Evolutionary conservation across 2,113 vertebrate species (phyloP).

Genomic region (Scophthalmus maximus): DNA sequence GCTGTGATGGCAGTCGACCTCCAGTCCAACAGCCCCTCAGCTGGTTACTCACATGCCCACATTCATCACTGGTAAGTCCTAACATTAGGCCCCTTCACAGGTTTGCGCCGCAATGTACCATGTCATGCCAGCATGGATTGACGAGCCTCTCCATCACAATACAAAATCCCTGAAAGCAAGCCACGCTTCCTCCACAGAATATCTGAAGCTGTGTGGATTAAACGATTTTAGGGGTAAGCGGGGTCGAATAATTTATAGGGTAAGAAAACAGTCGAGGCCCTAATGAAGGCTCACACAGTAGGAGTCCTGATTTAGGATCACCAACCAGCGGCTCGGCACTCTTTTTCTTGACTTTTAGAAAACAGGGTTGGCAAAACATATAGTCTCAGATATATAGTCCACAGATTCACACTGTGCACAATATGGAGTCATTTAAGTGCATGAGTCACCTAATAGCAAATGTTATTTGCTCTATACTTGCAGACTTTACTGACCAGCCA

Average conservation of each 20-base stretch:
- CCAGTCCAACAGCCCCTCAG: conserved; percentile 34
- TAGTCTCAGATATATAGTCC: conserved; percentile 19
- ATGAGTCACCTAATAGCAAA: conserved; percentile 4
- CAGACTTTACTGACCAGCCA: conserved; percentile 12
- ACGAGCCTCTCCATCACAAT: conserved; percentile 53
- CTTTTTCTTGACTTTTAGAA: conserved; percentile 23
- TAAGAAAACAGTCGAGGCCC: conserved; percentile 57
- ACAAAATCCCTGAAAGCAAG: conserved; percentile 41
- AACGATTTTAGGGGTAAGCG: conserved; percentile 35
- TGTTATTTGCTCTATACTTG: not conserved
- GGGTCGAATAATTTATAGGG: conserved; percentile 61
- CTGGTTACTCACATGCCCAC: conserved; percentile 38
- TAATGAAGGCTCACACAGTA: conserved; percentile 65
- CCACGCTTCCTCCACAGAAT: conserved; percentile 16
- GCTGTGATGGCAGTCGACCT: conserved; percentile 19
- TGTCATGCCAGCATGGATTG: conserved; percentile 37
- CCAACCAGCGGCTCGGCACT: conserved; percentile 50
- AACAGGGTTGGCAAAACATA: conserved; percentile 16
- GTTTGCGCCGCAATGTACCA: conserved; percentile 10
- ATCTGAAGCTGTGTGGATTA: conserved; percentile 38
- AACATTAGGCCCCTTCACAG: conserved; percentile 49
- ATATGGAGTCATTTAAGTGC: conserved; percentile 14
- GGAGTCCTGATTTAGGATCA: conserved; percentile 65
- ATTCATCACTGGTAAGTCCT: conserved; percentile 52
- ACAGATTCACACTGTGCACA: conserved; percentile 18